phyloP scores from a whole-genome alignment of 1,140 invertebrate genomes.

The Papilio xuthus region DNA sequence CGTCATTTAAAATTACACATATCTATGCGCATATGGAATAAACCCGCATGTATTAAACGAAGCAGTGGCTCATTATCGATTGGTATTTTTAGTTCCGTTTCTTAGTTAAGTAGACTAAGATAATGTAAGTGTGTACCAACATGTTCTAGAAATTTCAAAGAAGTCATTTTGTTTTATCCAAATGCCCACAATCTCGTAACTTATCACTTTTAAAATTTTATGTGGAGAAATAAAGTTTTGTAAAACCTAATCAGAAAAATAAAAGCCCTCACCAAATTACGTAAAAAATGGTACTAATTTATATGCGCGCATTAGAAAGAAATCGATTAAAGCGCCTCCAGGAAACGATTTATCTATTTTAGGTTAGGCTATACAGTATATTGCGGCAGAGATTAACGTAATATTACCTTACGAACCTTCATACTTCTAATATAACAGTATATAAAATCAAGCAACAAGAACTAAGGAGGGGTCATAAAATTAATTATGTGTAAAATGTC shows the following conservation, averaged over 20 bases:
- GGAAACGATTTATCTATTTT: too few species aligned
- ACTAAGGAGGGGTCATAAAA: slow-evolving; percentile 15
- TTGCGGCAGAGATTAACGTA: neutral
- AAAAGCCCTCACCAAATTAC: too few species aligned
- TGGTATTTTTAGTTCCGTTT: slow-evolving; percentile 32
- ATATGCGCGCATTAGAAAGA: too few species aligned
- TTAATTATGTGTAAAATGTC: slow-evolving; percentile 28
- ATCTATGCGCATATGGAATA: slow-evolving; percentile 75
- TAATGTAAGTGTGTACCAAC: neutral
- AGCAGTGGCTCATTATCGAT: slow-evolving; percentile 44
- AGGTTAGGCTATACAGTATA: too few species aligned
- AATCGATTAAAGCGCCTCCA: too few species aligned
- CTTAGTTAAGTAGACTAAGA: slow-evolving; percentile 40
- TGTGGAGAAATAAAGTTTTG: too few species aligned
- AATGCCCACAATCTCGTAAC: too few species aligned
- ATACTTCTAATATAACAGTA: neutral
- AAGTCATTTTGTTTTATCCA: neutral
- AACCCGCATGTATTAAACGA: slow-evolving; percentile 61
- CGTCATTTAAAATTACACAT: slow-evolving; percentile 69
- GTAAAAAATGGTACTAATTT: too few species aligned
- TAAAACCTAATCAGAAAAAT: too few species aligned
- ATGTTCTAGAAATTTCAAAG: slow-evolving; percentile 3
- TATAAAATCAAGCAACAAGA: slow-evolving; percentile 19
- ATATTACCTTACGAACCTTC: neutral
- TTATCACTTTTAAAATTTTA: too few species aligned